Percentiles rank a stretch among this genome's conserved stretches.
Conservation (phyloP, 2,113 vertebrate genomes). For the Tachuris rubrigastra region DNA sequence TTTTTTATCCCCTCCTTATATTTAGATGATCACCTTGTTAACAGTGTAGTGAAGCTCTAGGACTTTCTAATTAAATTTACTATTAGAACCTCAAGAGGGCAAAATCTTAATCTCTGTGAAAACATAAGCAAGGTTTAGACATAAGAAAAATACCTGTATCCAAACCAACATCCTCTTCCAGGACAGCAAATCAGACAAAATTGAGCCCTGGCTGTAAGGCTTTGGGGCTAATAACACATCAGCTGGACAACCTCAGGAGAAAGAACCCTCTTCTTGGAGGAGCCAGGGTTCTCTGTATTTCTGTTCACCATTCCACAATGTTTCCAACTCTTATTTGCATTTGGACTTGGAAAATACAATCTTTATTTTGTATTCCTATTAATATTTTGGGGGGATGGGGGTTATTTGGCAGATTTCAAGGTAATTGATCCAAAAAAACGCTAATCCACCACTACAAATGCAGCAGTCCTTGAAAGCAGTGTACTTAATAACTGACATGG, state of each 20-base stretch:
- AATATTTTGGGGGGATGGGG: not conserved
- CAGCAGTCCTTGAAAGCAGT: not conserved
- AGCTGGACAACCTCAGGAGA: not conserved
- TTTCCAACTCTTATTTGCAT: not conserved
- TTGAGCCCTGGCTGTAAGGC: not conserved
- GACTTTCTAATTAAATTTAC: not conserved
- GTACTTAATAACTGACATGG: not conserved
- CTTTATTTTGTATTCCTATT: not conserved
- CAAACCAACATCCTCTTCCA: not conserved
- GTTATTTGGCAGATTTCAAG: not conserved
- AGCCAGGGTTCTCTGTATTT: not conserved
- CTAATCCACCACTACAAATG: not conserved
- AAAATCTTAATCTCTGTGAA: not conserved
- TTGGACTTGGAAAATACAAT: not conserved
- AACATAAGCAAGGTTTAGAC: not conserved
- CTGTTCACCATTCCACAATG: not conserved
- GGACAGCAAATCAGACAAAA: not conserved
- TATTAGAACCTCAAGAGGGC: not conserved
- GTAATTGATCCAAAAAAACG: not conserved
- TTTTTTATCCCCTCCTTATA: fast-evolving
- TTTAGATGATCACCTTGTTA: not conserved
- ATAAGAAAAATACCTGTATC: not conserved
- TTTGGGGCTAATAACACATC: not conserved
- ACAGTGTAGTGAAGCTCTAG: not conserved
- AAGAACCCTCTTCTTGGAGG: not conserved